Percentiles rank a stretch among this genome's conserved stretches.
These are phyloP conservation scores for Melanitta fusca DNA, from an alignment of 2,797 vertebrate genomes.

Conservation along the genomic window DNA sequence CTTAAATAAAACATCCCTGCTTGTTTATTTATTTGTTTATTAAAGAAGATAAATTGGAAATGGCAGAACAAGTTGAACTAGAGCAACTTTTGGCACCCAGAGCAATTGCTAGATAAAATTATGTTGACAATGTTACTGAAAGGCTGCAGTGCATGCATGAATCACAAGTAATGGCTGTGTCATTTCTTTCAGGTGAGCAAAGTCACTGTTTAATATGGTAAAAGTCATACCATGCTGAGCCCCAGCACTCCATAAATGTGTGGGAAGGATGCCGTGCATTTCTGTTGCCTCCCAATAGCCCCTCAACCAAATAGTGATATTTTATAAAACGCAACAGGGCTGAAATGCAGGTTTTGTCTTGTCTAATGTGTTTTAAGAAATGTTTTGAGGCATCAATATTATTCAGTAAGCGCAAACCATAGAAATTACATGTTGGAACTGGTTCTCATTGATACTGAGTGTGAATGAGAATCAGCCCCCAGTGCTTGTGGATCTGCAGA, in stretches of 20 bases:
- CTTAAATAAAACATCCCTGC: conserved; percentile 72
- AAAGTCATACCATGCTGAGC: background rate
- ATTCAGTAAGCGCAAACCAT: background rate
- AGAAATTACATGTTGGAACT: background rate
- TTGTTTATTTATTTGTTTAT: conserved; percentile 60
- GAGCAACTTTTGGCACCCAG: conserved; percentile 13
- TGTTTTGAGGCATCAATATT: background rate
- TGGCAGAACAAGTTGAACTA: conserved; percentile 29
- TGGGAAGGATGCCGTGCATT: background rate
- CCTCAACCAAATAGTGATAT: background rate
- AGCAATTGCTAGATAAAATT: conserved; percentile 8
- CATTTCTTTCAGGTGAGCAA: conserved; percentile 2
- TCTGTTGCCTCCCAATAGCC: background rate
- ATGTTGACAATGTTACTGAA: background rate
- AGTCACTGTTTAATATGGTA: background rate
- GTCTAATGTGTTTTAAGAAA: background rate
- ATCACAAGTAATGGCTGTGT: background rate
- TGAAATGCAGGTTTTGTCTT: background rate
- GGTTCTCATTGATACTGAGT: background rate
- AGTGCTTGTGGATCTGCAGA: background rate
- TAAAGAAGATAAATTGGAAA: conserved; percentile 50
- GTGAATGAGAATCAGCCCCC: background rate
- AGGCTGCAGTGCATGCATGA: background rate
- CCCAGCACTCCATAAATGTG: background rate
- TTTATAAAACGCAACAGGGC: background rate